Conservation (phyloP, 2,113 vertebrate species). For the Entelurus aequoreus region DNA sequence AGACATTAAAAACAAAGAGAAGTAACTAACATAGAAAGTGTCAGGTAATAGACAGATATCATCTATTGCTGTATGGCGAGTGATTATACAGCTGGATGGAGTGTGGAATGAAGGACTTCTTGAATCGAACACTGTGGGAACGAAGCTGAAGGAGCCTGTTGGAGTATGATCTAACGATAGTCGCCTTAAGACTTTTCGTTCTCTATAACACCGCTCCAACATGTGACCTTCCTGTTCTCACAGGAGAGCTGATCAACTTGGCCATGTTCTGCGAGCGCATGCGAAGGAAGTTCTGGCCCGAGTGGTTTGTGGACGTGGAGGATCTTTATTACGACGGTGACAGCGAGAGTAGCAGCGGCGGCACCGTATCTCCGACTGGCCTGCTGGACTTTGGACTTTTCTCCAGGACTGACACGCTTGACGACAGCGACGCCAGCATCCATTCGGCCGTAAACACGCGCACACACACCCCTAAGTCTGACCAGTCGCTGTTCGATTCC, state of each 20-base stretch:
- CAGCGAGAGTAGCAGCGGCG: constrained; percentile 71
- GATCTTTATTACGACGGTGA: constrained; percentile 85
- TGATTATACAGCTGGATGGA: no score
- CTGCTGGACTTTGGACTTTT: constrained; percentile 82
- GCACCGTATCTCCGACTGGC: constrained; percentile 60
- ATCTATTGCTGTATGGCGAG: no score
- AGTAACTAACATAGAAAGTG: no score
- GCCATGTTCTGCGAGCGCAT: constrained; percentile 97
- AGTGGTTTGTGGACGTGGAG: constrained; percentile 89
- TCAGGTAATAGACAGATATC: no score
- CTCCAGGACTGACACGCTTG: constrained; percentile 93
- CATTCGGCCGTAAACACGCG: constrained; percentile 59
- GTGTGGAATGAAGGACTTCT: no score
- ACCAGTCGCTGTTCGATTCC: constrained; percentile 91
- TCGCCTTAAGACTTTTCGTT: no score
- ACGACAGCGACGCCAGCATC: constrained; percentile 81
- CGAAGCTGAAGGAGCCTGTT: no score
- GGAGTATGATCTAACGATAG: no score
- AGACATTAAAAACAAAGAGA: no score
- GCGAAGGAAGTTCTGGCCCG: constrained; percentile 91
- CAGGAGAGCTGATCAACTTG: constrained; percentile 94
- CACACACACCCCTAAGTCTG: constrained; percentile 74
- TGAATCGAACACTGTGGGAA: no score
- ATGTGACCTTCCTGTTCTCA: constrained; percentile 11
- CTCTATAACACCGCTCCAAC: background rate